phyloP scores from a whole-genome alignment of 2,888 invertebrate species.

The Apotomis turbidana region DNA sequence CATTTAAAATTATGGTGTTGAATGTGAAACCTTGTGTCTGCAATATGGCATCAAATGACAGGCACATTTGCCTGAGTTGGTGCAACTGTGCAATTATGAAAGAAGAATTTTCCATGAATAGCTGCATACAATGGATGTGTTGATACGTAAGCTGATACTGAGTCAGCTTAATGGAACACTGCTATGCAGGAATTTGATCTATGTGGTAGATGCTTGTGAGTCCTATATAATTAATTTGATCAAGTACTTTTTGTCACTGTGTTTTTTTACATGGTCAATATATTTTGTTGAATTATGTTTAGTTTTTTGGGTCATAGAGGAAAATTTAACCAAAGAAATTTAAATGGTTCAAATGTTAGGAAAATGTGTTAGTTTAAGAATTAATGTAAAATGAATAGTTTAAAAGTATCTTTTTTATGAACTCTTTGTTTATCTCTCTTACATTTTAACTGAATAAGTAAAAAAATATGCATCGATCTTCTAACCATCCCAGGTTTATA shows the following conservation, averaged over 20 bases:
- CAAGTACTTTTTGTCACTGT: not conserved
- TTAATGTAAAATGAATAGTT: too few species aligned
- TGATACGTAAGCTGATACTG: not conserved
- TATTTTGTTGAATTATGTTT: not conserved
- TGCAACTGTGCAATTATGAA: constrained; percentile 9
- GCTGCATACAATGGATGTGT: constrained; percentile 19
- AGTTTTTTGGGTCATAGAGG: too few species aligned
- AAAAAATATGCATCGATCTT: too few species aligned
- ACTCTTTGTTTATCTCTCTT: too few species aligned
- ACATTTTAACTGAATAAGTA: too few species aligned
- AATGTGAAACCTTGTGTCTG: constrained; percentile 9
- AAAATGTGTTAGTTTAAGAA: too few species aligned
- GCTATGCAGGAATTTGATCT: constrained; percentile 13
- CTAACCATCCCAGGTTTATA: too few species aligned
- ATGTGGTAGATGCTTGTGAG: constrained; percentile 1
- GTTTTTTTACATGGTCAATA: not conserved
- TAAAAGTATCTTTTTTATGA: too few species aligned
- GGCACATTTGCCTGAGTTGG: not conserved
- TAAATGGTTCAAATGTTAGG: too few species aligned
- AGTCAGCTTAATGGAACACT: constrained; percentile 22
- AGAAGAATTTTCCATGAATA: constrained; percentile 25
- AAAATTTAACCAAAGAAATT: too few species aligned
- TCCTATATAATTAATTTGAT: not conserved
- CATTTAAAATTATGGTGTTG: constrained; percentile 35
- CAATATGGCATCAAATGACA: constrained; percentile 15